Conservation (phyloP, 2,113 vertebrate species). For the Catharus minimus region DNA sequence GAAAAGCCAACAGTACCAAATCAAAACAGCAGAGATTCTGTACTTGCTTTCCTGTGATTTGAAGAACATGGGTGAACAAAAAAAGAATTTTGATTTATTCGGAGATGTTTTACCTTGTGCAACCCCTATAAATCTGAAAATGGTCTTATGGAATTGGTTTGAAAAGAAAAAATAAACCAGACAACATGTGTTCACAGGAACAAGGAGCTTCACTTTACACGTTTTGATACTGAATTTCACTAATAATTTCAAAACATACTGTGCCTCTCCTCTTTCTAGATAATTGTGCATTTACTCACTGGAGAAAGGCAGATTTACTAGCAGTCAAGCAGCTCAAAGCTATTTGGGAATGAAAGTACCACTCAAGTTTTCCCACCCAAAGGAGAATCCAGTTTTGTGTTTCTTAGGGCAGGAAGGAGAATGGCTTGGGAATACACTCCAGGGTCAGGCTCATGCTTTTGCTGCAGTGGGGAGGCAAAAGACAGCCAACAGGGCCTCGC, state of each 20-base stretch:
- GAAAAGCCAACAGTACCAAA: neutral
- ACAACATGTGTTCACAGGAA: neutral
- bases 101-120: neutral
- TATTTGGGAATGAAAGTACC: neutral
- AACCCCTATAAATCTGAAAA: neutral
- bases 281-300: neutral
- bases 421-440: neutral
- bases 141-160: neutral
- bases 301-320: neutral
- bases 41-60: neutral
- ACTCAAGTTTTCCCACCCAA: neutral
- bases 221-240: neutral
- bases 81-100: neutral
- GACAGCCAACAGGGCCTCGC: rapidly evolving
- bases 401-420: neutral
- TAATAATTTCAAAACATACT: neutral
- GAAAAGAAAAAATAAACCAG: neutral
- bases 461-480: neutral
- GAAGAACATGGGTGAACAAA: neutral
- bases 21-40: neutral
- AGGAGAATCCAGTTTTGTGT: neutral
- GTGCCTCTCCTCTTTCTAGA: neutral
- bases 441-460: neutral
- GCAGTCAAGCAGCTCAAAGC: neutral
- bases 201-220: neutral